A percentile compares a stretch with the other conserved stretches of the same genome.
These are phyloP conservation scores for Eulemur albifrons DNA, from an alignment of 2,797 vertebrate species.

Conservation along the genomic window DNA sequence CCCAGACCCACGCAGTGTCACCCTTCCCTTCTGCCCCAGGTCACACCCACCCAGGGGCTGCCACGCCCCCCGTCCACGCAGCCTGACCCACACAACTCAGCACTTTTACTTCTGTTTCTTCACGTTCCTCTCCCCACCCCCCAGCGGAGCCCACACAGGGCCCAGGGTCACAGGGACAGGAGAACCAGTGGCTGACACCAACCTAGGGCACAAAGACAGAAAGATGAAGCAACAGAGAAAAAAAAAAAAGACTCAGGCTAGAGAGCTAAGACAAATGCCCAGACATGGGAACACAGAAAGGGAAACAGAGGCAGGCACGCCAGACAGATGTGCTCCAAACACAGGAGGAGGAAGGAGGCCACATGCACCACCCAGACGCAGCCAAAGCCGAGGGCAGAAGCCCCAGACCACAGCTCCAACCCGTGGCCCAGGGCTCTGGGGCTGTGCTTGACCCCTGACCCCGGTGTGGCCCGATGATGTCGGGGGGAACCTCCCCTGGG, in stretches of 20 bases:
- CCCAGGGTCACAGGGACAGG: background rate
- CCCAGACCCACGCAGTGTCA: background rate
- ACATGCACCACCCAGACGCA: background rate
- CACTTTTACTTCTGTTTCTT: slow-evolving; percentile 46
- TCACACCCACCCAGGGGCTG: background rate
- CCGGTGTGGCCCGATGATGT: background rate
- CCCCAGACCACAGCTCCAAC: background rate
- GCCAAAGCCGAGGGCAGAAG: background rate
- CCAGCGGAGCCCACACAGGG: background rate
- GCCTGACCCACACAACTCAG: background rate
- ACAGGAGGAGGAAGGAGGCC: background rate
- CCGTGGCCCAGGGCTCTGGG: background rate
- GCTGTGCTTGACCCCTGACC: background rate
- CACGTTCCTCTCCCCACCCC: background rate
- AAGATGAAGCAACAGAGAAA: background rate
- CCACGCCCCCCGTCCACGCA: background rate
- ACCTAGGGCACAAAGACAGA: background rate
- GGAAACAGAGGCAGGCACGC: background rate
- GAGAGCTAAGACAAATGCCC: background rate
- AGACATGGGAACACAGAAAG: slow-evolving; percentile 1
- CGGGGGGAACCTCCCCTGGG: background rate
- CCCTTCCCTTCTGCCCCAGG: background rate
- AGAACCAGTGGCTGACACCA: background rate
- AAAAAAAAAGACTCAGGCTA: background rate
- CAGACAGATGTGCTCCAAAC: background rate